phyloP scores from a whole-genome alignment of 2,113 vertebrate genomes.

The Etheostoma cragini region DNA sequence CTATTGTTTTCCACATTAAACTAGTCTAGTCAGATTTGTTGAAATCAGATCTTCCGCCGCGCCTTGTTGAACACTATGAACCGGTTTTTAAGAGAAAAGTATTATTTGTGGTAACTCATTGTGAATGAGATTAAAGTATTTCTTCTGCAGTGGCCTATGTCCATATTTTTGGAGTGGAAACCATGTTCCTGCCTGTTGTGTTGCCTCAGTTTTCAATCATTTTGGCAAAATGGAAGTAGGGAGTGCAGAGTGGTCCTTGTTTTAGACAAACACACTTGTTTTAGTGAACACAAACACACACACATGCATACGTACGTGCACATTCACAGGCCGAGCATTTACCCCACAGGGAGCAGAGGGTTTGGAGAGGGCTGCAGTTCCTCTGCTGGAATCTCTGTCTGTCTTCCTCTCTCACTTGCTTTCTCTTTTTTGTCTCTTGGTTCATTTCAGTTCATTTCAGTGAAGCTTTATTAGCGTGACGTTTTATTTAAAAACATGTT shows the following conservation, averaged over 20 bases:
- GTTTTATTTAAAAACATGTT: constrained; percentile 15
- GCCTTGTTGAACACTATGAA: not conserved
- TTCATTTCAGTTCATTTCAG: constrained; percentile 15
- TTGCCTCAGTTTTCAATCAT: constrained; percentile 11
- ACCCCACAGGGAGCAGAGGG: constrained; percentile 43
- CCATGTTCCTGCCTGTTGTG: constrained; percentile 13
- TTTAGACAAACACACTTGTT: constrained; percentile 22
- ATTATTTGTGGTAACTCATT: not conserved
- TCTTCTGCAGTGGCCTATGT: no score
- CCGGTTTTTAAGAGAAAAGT: not conserved
- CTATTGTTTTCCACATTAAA: not conserved
- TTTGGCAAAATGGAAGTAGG: constrained; percentile 18
- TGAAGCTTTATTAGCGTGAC: not conserved
- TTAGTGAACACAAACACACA: constrained; percentile 13
- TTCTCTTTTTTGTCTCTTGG: not conserved
- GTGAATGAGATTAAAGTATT: not conserved
- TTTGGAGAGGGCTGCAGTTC: constrained; percentile 20
- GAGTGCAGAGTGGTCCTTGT: constrained; percentile 11
- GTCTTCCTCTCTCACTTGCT: not conserved
- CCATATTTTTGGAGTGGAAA: not conserved
- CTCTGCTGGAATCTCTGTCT: constrained; percentile 33
- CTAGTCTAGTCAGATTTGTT: not conserved
- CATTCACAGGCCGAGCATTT: constrained; percentile 24
- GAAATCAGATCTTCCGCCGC: not conserved
- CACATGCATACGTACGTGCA: not conserved